These are phyloP conservation scores for Pavo muticus DNA, from an alignment of 2,113 vertebrate genomes.

Conservation along the genomic window DNA sequence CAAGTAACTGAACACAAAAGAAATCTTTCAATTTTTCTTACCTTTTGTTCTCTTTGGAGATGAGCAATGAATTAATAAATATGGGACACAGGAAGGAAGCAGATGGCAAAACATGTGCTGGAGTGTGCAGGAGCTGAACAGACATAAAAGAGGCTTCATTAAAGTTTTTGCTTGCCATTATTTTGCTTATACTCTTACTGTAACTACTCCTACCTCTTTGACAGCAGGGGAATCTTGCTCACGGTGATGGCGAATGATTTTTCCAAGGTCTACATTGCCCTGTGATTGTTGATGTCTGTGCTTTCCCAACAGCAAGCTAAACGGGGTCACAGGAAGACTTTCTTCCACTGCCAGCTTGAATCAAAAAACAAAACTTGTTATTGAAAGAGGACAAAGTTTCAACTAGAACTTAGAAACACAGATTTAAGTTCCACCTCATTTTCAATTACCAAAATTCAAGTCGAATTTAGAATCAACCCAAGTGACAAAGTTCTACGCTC, in stretches of 20 bases:
- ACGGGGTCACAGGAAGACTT: constrained; percentile 88
- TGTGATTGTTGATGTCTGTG: constrained; percentile 75
- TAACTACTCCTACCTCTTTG: constrained; percentile 82
- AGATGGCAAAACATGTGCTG: constrained; percentile 92
- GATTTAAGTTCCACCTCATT: not conserved
- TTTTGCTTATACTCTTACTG: not conserved
- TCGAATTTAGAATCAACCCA: not conserved
- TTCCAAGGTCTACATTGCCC: not conserved
- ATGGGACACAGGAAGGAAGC: constrained; percentile 90
- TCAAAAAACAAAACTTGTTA: not conserved
- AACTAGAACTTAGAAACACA: not conserved
- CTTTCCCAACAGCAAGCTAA: constrained; percentile 90
- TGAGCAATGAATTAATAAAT: constrained; percentile 89
- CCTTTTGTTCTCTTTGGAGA: constrained; percentile 79
- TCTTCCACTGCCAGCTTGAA: constrained; percentile 88
- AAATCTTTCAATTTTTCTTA: constrained; percentile 34
- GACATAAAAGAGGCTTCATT: not conserved
- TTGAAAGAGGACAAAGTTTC: not conserved
- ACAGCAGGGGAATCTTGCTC: constrained; percentile 82
- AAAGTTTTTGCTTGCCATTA: not conserved
- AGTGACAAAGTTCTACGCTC: not conserved
- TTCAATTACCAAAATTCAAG: not conserved
- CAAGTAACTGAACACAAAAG: not conserved
- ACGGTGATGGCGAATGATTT: constrained; percentile 34
- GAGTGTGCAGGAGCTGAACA: constrained; percentile 89